These are phyloP conservation scores for Felis chaus DNA, from an alignment of 2,113 vertebrate genomes.

Conservation along the genomic window DNA sequence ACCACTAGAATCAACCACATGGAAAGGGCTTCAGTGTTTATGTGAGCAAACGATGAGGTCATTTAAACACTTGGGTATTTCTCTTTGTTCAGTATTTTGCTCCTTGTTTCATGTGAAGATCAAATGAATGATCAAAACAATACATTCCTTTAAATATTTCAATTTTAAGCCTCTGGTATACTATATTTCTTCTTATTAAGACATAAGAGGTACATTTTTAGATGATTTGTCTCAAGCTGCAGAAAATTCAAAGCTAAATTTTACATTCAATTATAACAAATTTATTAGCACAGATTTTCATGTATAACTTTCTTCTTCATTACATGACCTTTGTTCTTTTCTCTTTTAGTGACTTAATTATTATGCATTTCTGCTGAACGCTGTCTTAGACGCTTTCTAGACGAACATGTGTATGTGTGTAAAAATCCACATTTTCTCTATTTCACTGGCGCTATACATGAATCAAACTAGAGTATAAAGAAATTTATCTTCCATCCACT, in stretches of 20 bases:
- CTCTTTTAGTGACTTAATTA: background rate
- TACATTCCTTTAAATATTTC: background rate
- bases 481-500: background rate
- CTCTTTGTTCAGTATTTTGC: background rate
- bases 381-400: background rate
- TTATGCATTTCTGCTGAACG: background rate
- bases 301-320: background rate
- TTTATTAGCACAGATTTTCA: constrained; percentile 20
- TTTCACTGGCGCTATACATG: background rate
- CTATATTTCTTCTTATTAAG: background rate
- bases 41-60: background rate
- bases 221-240: background rate
- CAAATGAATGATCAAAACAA: constrained; percentile 22
- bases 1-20: background rate
- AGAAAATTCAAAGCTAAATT: constrained; percentile 25
- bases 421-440: background rate
- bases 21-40: background rate
- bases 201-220: background rate
- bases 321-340: background rate
- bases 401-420: background rate
- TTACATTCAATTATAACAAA: constrained; percentile 20
- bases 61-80: background rate
- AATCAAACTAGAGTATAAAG: constrained; percentile 7
- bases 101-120: constrained; percentile 21
- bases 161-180: background rate